Evolutionary conservation across 2,797 vertebrate species (phyloP), one percentile per base, ranked within the genome.

Genomic region (Pangasius djambal): DNA sequence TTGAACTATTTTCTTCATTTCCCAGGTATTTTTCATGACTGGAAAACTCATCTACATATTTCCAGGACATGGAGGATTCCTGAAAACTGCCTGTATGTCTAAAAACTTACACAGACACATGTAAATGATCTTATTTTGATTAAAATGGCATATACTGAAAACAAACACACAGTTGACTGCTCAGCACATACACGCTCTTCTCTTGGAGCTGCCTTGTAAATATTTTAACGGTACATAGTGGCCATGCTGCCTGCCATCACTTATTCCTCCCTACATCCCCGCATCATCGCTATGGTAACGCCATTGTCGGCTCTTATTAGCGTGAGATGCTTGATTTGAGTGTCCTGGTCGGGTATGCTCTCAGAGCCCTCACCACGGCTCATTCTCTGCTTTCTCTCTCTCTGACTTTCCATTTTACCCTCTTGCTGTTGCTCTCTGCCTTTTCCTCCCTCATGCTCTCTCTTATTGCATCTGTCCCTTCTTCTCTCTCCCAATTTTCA

Each of bases 251-350:
- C 90, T 83, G 74, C 22, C 67, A 82, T 83, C 61, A 31, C 31
- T 37, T 57, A 57, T 63, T 87, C 83, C 87, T 90, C 88, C 31
- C 84, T 65, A 28, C 67, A 22, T 72, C 82, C 77, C 79, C 13
- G 25, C 91, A 87, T 88, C 67, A 89, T 92, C 83, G 37, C 91
- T 89, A 90, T 74, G 90, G 90, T 86, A 89, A 92, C 90, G 57
- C 63, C 37, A 83, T 75, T 90, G 91, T 91, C 89, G 87, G 87
- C 82, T 89, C 89, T 91, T 88, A 88, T 92, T 91, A 89, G 86
- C 92, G 92, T 88, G 92, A 91, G 81, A 88, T 87, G 89, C 84
- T 88, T 91, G 86, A 91, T 93, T 93, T 92, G 92, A 92, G 91
- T 90, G 93, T 93, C 90, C 89, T 81, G 90, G 91, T 88, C 57